Percentiles rank a stretch among this genome's conserved stretches.
phyloP scores from a whole-genome alignment of 1,140 invertebrate genomes.

The Centruroides sculpturatus region DNA sequence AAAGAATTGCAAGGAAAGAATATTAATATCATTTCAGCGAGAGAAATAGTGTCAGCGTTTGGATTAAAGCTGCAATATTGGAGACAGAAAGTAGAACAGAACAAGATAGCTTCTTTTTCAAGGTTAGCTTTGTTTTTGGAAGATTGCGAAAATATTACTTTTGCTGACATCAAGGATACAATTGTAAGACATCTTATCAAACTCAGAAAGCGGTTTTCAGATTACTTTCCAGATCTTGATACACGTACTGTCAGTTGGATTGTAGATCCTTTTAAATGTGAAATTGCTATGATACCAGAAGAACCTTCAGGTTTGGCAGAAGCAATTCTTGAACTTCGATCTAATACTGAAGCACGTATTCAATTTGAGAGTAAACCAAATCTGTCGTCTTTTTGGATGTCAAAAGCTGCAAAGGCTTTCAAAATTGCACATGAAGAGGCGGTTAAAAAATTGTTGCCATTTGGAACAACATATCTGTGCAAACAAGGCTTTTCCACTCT shows the following conservation, averaged over 20 bases:
- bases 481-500: no score
- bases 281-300: background rate
- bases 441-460: conserved; percentile 23
- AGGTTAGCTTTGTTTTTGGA: no score
- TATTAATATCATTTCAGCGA: no score
- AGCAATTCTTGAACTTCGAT: background rate
- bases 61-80: no score
- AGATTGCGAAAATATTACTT: no score
- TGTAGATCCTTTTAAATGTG: background rate
- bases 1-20: no score
- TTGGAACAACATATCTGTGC: no score
- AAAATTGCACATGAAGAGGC: conserved; percentile 20
- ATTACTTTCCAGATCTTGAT: conserved; percentile 3
- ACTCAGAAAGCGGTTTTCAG: conserved; percentile 10
- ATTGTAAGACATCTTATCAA: background rate
- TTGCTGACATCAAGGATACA: no score
- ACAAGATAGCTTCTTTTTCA: no score
- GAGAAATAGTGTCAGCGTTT: no score
- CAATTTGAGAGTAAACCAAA: conserved; percentile 12
- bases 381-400: conserved; percentile 5
- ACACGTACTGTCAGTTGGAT: background rate
- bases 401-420: conserved; percentile 3
- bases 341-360: background rate
- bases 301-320: background rate
- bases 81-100: no score